Evolutionary conservation across 2,797 vertebrate genomes (phyloP), one percentile per base, ranked within the genome.

Genomic region (Neopelma chrysocephalum): DNA sequence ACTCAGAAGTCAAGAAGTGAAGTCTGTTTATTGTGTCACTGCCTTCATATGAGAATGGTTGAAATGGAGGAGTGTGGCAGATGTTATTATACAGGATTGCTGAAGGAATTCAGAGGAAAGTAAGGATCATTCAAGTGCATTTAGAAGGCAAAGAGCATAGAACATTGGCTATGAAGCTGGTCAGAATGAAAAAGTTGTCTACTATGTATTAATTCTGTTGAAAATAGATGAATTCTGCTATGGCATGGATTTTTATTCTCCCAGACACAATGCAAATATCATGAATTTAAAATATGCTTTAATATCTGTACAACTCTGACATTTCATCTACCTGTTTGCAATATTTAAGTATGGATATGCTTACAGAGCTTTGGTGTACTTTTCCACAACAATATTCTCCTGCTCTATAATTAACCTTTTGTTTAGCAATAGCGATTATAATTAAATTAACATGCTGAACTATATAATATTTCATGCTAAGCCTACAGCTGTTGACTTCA

Each of bases 351-450:
- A 51, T 8, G 13, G 36, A 84, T 90, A 56, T 88, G 32, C 84
- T 89, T 76, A 79, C 73, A 92, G 42, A 84, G 19, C 32, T 89
- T 82, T 70, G 51, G 8, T 76, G 50, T 85, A 72, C 45, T 92
- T 96, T 93, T 79, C 69, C 40, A 84, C 73, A 85, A 82, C 14
- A n/a, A 84, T 92, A 76, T 89, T 84, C 20, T 72, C n/a, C 40
- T 69, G 31, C n/a, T 90, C n/a, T 66, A 31, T 79, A 95, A 94
- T 95, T 96, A 95, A 94, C 70, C 42, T 94, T 84, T 87, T 90
- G 36, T 89, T 93, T 89, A 76, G 58, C n/a, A 79, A 77, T 32
- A 89, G 23, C n/a, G 85, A 93, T 90, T 94, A 86, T 78, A 93
- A 93, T 75, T 84, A 79, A 90, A 96, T 87, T 87, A 87, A 4